These are phyloP conservation scores for Stictonetta naevosa DNA, from an alignment of 2,113 vertebrate genomes.

Conservation along the genomic window DNA sequence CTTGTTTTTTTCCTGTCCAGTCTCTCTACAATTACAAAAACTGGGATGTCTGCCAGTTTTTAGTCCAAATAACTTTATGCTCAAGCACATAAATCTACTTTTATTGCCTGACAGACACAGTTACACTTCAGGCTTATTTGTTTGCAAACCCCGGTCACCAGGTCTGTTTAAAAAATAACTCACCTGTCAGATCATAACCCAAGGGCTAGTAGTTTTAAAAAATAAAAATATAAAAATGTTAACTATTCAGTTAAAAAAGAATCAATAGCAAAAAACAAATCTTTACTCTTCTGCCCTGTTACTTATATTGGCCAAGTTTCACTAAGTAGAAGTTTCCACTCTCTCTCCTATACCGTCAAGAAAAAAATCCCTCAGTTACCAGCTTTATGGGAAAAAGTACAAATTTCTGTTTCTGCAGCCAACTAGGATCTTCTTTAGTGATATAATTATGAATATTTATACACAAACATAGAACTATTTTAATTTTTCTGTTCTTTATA, in stretches of 20 bases:
- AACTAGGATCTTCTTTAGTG: not conserved
- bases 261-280: not conserved
- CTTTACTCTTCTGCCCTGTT: not conserved
- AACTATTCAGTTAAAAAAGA: not conserved
- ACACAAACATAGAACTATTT: not conserved
- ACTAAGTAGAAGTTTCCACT: not conserved
- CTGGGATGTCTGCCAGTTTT: conserved; percentile 8
- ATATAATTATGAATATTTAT: not conserved
- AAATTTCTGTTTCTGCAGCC: not conserved
- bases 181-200: not conserved
- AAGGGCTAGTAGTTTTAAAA: not conserved
- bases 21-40: not conserved
- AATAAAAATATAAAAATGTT: not conserved
- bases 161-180: not conserved
- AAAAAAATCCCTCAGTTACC: not conserved
- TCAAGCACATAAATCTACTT: not conserved
- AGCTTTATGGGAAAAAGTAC: not conserved
- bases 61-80: not conserved
- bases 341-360: not conserved
- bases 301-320: not conserved
- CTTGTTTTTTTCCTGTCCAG: not conserved
- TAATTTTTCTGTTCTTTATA: not conserved
- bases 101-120: not conserved
- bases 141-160: not conserved
- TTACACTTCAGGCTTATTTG: not conserved